Evolutionary conservation across 2,113 vertebrate genomes (phyloP), one percentile per base, ranked within the genome.

Genomic region (Climacteris rufus): DNA sequence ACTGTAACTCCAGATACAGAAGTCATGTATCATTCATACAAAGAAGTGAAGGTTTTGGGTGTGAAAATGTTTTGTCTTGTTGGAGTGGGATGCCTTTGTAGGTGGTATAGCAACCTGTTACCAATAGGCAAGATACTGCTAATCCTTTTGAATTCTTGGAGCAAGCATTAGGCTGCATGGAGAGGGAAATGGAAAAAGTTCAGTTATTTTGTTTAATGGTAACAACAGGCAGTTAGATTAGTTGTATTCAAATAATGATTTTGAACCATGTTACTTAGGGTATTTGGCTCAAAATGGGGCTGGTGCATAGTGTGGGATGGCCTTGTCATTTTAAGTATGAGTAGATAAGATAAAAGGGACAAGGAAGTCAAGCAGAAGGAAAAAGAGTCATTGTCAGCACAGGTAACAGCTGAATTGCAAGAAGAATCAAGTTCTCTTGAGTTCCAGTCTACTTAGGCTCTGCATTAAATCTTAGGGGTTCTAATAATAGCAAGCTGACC

Each of bases 401-500:
- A 92, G 78, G 76, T 75, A 90, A 68, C 8, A 83, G 57, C 83
- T 93, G 86, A 94, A 65, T 39, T 94, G 61, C 53, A 49, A 75
- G 76, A 90, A 86, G 71, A 81, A 71, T 87, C 25, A 30, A 45
- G 64, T 75, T 94, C 60, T 93, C 66, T 35, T 30, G 69, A 92
- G 71, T 87, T 95, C 63, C 79, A 82, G 13, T 83, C 64, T 88
- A 7, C 68, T 77, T 86, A n/a, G 49, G 70, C 44, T 39, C 8
- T 39, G 68, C 69, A 37, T 86, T 95, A 94, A 75, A 82, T 94
- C 80, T 35, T 57, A 52, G 0, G 9, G 60, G 56, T 68, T 90
- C 88, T 93, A 93, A 74, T 90, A 95, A 77, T 75, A 93, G 61
- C 53, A 47, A 6, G 37, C 66, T 94, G 80, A 84, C 68, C 60